These are phyloP conservation scores for Eulemur mongoz DNA, from an alignment of 2,797 vertebrate species.

Conservation along the genomic window DNA sequence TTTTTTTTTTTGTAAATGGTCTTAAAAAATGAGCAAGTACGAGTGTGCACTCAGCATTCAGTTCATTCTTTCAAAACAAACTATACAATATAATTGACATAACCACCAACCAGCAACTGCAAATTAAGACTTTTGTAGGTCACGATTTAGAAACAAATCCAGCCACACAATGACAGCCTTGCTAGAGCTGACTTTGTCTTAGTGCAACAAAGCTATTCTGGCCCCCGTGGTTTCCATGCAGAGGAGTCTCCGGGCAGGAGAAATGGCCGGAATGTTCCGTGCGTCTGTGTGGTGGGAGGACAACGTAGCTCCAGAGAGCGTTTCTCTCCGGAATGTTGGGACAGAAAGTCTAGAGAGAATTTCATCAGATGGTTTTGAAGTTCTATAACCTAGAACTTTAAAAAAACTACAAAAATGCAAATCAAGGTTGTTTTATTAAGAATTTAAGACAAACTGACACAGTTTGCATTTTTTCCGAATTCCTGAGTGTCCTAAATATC, in stretches of 20 bases:
- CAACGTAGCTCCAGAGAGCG: background rate
- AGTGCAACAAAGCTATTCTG: background rate
- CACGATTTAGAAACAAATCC: background rate
- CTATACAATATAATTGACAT: background rate
- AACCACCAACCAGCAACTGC: background rate
- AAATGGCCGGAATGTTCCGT: fast-evolving
- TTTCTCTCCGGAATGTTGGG: background rate
- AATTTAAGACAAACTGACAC: background rate
- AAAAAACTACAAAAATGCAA: constrained; percentile 9
- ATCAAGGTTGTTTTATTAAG: background rate
- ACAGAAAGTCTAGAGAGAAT: background rate
- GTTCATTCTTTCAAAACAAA: constrained; percentile 41
- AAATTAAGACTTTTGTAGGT: constrained; percentile 25
- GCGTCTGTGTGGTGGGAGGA: fast-evolving
- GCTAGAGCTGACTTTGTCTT: background rate
- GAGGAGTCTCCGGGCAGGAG: background rate
- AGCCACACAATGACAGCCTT: background rate
- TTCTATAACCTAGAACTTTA: background rate
- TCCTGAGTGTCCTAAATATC: background rate
- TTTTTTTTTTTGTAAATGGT: background rate
- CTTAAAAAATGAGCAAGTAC: background rate
- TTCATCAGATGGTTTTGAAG: background rate
- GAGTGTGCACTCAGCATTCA: background rate
- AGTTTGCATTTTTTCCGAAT: background rate
- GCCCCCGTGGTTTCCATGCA: background rate